A percentile compares a stretch with the other conserved stretches of the same genome.
Evolutionary conservation across 2,888 invertebrate genomes (phyloP).

Genomic region (Abrostola triplasia): DNA sequence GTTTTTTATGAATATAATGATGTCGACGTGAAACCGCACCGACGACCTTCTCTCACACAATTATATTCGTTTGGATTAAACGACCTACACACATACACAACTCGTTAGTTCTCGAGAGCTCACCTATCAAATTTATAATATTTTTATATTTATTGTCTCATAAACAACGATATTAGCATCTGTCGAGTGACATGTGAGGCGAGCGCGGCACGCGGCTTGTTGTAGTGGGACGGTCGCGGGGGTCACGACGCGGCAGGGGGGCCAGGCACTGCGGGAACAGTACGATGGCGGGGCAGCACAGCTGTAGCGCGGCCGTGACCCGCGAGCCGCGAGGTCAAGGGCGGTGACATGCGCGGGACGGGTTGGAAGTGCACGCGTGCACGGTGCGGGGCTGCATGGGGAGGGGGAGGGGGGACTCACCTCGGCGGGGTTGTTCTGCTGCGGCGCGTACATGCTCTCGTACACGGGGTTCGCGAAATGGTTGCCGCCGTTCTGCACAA

Average conservation of each 20-base stretch:
- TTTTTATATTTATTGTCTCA: conserved; percentile 12
- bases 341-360: too few relatives aligned
- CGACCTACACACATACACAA: conserved; percentile 8
- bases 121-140: conserved; percentile 1
- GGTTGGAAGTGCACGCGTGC: too few relatives aligned
- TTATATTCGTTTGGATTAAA: too few relatives aligned
- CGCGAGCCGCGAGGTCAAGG: too few relatives aligned
- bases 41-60: conserved; percentile 26
- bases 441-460: conserved; percentile 92
- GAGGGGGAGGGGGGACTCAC: conserved; percentile 47
- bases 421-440: conserved; percentile 68
- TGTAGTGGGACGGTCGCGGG: too few relatives aligned
- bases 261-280: too few relatives aligned
- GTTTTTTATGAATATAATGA: conserved; percentile 13
- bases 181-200: background rate
- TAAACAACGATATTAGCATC: conserved; percentile 7
- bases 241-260: too few relatives aligned
- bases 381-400: too few relatives aligned
- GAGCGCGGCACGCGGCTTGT: too few relatives aligned
- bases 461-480: conserved; percentile 96
- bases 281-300: too few relatives aligned
- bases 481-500: conserved; percentile 85
- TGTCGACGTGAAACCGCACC: conserved; percentile 23
- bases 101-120: conserved; percentile 3
- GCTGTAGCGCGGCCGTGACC: too few relatives aligned